Conservation (phyloP, 2,888 invertebrate species). For the Colostygia pectinataria region DNA sequence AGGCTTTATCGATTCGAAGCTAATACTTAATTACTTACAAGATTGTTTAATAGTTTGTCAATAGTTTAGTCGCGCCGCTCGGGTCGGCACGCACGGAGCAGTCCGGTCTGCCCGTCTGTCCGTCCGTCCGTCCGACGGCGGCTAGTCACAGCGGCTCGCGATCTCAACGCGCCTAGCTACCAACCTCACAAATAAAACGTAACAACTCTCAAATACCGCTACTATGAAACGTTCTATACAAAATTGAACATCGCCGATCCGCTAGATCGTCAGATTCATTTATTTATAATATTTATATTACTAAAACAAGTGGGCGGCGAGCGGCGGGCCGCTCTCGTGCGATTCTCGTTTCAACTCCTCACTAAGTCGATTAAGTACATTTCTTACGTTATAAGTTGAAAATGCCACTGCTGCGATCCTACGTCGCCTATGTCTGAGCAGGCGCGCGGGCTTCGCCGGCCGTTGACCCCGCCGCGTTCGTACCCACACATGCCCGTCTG, state of each 20-base stretch:
- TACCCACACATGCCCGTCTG: too few relatives aligned
- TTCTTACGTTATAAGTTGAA: slow-evolving; percentile 78
- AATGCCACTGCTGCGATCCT: slow-evolving; percentile 80
- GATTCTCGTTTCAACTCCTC: slow-evolving; percentile 60
- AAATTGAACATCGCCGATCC: slow-evolving; percentile 81
- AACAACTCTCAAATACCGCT: slow-evolving; percentile 79
- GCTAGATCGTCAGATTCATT: slow-evolving; percentile 66
- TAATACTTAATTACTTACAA: slow-evolving; percentile 83
- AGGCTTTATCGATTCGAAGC: slow-evolving; percentile 82
- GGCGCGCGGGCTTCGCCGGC: slow-evolving; percentile 34
- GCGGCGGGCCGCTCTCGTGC: slow-evolving; percentile 59
- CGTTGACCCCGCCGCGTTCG: slow-evolving; percentile 8
- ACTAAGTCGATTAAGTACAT: slow-evolving; percentile 75
- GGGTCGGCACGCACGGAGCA: slow-evolving; percentile 35
- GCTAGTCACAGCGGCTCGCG: slow-evolving; percentile 25
- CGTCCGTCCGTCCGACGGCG: slow-evolving; percentile 17
- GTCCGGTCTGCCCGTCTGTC: slow-evolving; percentile 14
- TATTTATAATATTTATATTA: slow-evolving; percentile 56
- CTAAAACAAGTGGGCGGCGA: slow-evolving; percentile 75
- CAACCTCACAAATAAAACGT: slow-evolving; percentile 73
- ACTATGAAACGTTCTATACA: slow-evolving; percentile 82
- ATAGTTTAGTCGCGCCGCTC: slow-evolving; percentile 62
- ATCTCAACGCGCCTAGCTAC: slow-evolving; percentile 40
- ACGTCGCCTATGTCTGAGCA: slow-evolving; percentile 66
- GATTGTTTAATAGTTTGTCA: slow-evolving; percentile 76